phyloP scores from a whole-genome alignment of 2,797 vertebrate species.

The Coranthus polyacanthus region DNA sequence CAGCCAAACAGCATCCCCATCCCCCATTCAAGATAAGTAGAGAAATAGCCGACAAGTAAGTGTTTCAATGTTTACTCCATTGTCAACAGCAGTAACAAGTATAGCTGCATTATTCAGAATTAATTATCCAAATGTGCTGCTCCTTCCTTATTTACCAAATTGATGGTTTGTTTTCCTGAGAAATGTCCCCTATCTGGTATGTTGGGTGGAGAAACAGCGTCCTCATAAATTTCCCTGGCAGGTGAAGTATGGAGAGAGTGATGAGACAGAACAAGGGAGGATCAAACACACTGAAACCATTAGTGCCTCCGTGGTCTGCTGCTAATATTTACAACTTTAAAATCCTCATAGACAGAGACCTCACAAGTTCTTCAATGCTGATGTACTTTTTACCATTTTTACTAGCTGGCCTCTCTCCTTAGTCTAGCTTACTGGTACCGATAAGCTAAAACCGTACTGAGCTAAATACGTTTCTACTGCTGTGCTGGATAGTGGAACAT shows the following conservation, averaged over 20 bases:
- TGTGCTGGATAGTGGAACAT: no score
- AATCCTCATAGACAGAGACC: conserved; percentile 28
- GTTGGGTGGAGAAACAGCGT: conserved; percentile 54
- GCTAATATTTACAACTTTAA: conserved; percentile 43
- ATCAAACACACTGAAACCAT: conserved; percentile 65
- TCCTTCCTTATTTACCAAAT: conserved; percentile 80
- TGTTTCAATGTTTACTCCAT: conserved; percentile 48
- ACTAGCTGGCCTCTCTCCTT: not conserved
- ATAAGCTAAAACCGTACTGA: not conserved
- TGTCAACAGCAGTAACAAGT: conserved; percentile 53
- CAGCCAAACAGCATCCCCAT: conserved; percentile 43
- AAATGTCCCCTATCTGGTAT: conserved; percentile 66
- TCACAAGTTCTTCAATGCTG: conserved; percentile 10
- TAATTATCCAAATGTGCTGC: conserved; percentile 74
- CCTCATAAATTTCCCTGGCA: conserved; percentile 75
- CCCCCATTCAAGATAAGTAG: conserved; percentile 31
- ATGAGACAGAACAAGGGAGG: conserved; percentile 68
- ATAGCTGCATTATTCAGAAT: conserved; percentile 71
- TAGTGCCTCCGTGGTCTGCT: conserved; percentile 43
- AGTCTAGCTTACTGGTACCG: not conserved
- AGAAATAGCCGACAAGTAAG: conserved; percentile 41
- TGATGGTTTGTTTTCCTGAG: conserved; percentile 80
- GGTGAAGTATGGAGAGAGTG: conserved; percentile 68
- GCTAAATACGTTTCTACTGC: no score
- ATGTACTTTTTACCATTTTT: not conserved